phyloP scores from a whole-genome alignment of 1,140 invertebrate species.

The Rhagoletis zephyria region DNA sequence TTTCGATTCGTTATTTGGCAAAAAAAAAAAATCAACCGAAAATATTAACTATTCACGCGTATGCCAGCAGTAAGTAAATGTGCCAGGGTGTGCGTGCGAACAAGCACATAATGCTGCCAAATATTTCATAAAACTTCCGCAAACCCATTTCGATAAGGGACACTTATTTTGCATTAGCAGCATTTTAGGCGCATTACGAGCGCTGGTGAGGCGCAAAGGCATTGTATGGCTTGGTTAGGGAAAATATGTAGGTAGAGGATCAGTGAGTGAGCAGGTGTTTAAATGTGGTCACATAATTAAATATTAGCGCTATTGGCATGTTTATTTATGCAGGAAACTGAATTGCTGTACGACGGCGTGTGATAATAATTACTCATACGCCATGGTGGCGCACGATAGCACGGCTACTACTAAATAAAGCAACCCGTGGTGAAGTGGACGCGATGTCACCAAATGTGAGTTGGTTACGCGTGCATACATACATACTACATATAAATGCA shows the following conservation, averaged over 20 bases:
- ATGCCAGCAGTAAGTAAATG: neutral
- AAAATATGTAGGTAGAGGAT: neutral
- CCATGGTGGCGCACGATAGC: neutral
- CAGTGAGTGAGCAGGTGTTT: neutral
- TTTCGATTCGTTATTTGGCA: neutral
- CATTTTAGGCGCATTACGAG: neutral
- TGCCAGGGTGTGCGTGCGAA: neutral
- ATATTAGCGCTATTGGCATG: neutral
- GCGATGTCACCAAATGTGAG: too few relatives aligned
- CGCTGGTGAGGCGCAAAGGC: too few relatives aligned
- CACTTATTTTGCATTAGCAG: neutral
- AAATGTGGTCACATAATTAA: slow-evolving; percentile 32
- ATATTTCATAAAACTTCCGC: too few relatives aligned
- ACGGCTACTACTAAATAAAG: too few relatives aligned
- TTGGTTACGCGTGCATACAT: neutral
- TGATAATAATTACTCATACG: slow-evolving; percentile 36
- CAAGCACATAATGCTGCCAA: too few relatives aligned
- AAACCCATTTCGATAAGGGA: too few relatives aligned
- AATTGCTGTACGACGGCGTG: neutral
- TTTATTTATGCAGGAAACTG: neutral
- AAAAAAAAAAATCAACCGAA: neutral
- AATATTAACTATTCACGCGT: neutral
- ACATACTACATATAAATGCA: neutral
- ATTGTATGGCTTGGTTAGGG: neutral
- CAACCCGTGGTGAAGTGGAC: too few relatives aligned